Evolutionary conservation across 2,797 vertebrate species (phyloP).

Genomic region (Alcedo quadribrachys): DNA sequence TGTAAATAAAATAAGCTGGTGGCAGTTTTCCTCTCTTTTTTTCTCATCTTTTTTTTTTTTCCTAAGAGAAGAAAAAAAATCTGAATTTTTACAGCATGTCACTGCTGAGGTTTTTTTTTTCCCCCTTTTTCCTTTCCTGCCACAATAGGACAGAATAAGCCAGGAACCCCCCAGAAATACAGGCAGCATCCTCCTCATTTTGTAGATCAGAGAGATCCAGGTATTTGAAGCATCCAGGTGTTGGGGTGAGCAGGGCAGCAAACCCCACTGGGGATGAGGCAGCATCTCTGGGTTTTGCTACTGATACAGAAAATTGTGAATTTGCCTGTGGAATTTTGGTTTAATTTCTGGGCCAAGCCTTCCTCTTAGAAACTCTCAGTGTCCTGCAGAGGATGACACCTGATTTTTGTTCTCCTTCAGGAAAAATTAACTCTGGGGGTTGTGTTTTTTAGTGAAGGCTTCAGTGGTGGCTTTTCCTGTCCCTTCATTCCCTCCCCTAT

Average conservation of each 20-base stretch:
- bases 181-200: not conserved
- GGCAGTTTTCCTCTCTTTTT: not conserved
- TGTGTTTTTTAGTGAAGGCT: not conserved
- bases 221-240: not conserved
- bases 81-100: not conserved
- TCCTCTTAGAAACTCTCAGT: not conserved
- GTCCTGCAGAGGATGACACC: not conserved
- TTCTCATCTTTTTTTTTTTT: too few relatives aligned
- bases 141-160: too few relatives aligned
- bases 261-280: not conserved
- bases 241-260: not conserved
- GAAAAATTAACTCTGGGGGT: not conserved
- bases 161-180: not conserved
- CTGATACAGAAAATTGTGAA: not conserved
- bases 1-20: not conserved
- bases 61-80: too few relatives aligned
- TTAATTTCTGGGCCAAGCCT: not conserved
- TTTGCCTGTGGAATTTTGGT: not conserved
- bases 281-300: fast-evolving
- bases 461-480: not conserved
- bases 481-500: not conserved
- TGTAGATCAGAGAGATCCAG: not conserved
- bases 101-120: too few relatives aligned
- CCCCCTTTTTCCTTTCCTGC: too few relatives aligned
- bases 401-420: not conserved